Conservation (phyloP, 2,113 vertebrate genomes). For the Ailuropoda melanoleuca region DNA sequence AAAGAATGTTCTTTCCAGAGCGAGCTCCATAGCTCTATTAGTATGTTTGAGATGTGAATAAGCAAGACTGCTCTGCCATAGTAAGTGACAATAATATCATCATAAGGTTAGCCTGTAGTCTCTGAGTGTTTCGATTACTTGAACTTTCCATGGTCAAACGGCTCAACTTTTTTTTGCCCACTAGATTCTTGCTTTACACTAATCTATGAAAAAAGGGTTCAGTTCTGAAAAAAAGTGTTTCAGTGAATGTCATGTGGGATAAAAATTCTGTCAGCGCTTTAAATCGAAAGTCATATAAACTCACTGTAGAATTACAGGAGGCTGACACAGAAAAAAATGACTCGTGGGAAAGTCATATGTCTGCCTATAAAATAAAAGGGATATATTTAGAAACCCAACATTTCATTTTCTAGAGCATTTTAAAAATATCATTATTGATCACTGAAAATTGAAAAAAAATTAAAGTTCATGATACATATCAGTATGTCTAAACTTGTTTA, state of each 20-base stretch:
- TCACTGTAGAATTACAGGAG: neutral
- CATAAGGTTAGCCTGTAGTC: too few relatives aligned
- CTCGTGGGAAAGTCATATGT: neutral
- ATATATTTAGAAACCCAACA: neutral
- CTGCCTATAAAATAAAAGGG: neutral
- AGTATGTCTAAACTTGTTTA: neutral
- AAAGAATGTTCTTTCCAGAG: neutral
- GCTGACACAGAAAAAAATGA: neutral
- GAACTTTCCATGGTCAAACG: neutral
- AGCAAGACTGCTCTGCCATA: neutral
- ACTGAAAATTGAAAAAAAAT: constrained; percentile 5
- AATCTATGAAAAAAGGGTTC: neutral
- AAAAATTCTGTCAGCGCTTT: neutral
- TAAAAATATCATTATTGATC: neutral
- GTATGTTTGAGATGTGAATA: fast-evolving
- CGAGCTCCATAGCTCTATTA: neutral
- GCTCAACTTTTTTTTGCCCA: neutral
- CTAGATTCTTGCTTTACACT: neutral
- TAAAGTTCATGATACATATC: neutral
- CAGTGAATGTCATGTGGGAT: neutral
- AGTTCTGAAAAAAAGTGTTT: neutral
- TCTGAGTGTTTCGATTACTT: neutral
- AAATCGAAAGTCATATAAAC: neutral
- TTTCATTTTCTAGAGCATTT: neutral
- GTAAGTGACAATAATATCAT: neutral